These are phyloP conservation scores for Chrysomallon squamiferum DNA, from an alignment of 1,140 invertebrate species.

Conservation along the genomic window DNA sequence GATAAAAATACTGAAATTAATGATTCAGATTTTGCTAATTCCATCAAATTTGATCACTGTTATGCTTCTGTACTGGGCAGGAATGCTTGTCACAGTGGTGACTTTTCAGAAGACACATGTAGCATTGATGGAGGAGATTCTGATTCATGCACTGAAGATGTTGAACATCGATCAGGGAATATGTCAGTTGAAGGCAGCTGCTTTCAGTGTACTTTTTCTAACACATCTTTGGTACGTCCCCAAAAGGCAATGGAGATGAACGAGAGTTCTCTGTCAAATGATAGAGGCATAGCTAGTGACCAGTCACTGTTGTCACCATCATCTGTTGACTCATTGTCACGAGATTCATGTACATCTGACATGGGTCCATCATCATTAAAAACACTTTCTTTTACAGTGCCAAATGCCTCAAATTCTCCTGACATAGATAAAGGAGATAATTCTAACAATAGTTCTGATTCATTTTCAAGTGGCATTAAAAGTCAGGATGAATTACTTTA, in stretches of 20 bases:
- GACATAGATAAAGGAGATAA: background rate
- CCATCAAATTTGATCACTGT: constrained; percentile 14
- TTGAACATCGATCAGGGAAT: constrained; percentile 23
- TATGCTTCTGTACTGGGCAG: constrained; percentile 12
- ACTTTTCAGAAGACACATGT: constrained; percentile 13
- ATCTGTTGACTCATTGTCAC: constrained; percentile 15
- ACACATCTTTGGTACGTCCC: background rate
- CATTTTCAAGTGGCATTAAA: background rate
- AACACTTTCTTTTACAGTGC: background rate
- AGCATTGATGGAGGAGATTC: constrained; percentile 4
- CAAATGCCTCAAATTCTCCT: background rate
- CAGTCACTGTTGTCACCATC: constrained; percentile 12
- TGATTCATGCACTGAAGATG: constrained; percentile 20
- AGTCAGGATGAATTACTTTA: constrained; percentile 1
- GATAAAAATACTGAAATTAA: background rate
- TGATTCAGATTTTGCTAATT: too few species aligned
- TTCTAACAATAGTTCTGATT: constrained; percentile 1
- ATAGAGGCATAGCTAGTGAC: background rate
- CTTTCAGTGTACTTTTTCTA: constrained; percentile 16
- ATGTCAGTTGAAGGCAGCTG: constrained; percentile 27
- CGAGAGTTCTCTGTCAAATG: too few species aligned
- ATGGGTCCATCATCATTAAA: background rate
- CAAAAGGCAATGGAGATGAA: background rate
- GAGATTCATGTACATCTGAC: constrained; percentile 12
- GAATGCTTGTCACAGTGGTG: constrained; percentile 7